Evolutionary conservation across 2,888 invertebrate genomes (phyloP).

Genomic region (Pimpla rufipes): DNA sequence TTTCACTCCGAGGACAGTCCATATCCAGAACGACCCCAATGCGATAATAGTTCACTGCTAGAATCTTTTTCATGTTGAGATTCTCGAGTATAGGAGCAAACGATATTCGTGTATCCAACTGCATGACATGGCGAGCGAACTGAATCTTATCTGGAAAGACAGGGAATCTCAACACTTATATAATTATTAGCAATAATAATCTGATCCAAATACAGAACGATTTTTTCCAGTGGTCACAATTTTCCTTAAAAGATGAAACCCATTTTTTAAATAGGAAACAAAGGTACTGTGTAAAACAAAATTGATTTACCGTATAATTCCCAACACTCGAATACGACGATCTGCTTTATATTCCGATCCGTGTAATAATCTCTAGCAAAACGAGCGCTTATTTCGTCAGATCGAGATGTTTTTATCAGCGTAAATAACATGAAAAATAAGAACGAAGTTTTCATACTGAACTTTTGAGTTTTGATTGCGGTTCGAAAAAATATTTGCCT

Average conservation of each 20-base stretch:
- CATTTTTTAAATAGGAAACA: constrained; percentile 54
- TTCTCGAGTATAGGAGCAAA: constrained; percentile 66
- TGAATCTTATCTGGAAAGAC: constrained; percentile 48
- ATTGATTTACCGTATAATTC: constrained; percentile 61
- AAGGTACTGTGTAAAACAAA: neutral
- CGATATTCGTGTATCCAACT: constrained; percentile 60
- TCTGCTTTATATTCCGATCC: constrained; percentile 69
- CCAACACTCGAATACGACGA: constrained; percentile 74
- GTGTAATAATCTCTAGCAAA: constrained; percentile 70
- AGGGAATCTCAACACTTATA: neutral
- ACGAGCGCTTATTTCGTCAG: constrained; percentile 28
- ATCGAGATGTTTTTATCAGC: neutral
- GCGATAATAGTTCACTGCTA: constrained; percentile 74
- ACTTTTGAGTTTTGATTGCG: neutral
- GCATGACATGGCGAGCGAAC: constrained; percentile 64
- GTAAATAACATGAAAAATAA: constrained; percentile 20
- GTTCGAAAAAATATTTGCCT: neutral
- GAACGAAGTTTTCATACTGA: constrained; percentile 24
- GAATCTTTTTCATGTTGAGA: constrained; percentile 64
- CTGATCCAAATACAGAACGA: neutral
- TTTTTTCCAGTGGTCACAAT: neutral
- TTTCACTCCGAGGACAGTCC: constrained; percentile 72
- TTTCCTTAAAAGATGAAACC: constrained; percentile 39
- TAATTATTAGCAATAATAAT: neutral
- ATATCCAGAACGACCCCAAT: constrained; percentile 76